phyloP scores from a whole-genome alignment of 2,797 vertebrate species.

The Liparis tanakae region DNA sequence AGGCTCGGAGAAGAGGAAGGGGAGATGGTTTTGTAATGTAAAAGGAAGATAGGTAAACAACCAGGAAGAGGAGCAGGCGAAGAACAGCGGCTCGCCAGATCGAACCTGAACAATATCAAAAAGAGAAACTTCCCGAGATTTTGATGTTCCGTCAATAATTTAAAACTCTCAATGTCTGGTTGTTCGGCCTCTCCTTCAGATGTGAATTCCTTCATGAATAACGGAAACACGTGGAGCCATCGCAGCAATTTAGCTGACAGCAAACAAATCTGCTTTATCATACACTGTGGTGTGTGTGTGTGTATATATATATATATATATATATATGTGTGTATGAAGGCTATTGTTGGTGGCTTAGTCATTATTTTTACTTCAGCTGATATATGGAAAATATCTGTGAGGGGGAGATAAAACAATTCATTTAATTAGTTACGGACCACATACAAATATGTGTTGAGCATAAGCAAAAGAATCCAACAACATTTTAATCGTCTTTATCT shows the following conservation, averaged over 20 bases:
- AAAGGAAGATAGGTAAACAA: constrained; percentile 39
- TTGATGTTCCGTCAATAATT: constrained; percentile 62
- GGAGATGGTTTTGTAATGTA: constrained; percentile 27
- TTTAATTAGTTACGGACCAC: background rate
- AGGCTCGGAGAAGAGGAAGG: background rate
- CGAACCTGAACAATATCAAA: constrained; percentile 56
- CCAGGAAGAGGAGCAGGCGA: constrained; percentile 9
- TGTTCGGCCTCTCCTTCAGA: constrained; percentile 51
- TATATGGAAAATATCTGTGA: constrained; percentile 8
- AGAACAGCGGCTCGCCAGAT: constrained; percentile 32
- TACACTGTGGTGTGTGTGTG: background rate
- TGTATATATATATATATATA: too few relatives aligned
- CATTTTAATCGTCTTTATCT: background rate
- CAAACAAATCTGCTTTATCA: constrained; percentile 37
- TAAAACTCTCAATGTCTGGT: constrained; percentile 46
- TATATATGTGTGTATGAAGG: background rate
- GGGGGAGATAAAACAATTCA: background rate
- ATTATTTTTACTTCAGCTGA: background rate
- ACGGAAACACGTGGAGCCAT: constrained; percentile 51
- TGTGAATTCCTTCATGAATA: constrained; percentile 59
- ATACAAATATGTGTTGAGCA: background rate
- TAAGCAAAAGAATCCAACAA: background rate
- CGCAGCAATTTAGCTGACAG: constrained; percentile 49
- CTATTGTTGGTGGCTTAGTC: constrained; percentile 1
- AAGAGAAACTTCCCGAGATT: constrained; percentile 40